Percentiles rank a stretch among this genome's conserved stretches.
phyloP scores from a whole-genome alignment of 2,888 invertebrate genomes.

The Mactromeris polynyma region DNA sequence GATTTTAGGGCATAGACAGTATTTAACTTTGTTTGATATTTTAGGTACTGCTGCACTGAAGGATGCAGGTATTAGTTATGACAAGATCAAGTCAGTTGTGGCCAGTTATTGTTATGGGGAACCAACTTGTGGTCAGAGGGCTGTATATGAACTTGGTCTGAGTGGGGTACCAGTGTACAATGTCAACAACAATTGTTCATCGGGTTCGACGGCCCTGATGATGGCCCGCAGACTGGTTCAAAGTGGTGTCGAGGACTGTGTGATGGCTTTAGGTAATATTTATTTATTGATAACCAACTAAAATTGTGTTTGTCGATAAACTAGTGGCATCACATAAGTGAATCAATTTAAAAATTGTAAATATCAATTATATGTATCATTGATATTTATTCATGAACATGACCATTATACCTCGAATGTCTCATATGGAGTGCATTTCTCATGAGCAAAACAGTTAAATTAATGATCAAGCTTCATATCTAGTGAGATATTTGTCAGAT shows the following conservation, averaged over 20 bases:
- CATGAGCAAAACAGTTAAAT: too few relatives aligned
- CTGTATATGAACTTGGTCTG: conserved; percentile 97
- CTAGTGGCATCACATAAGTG: too few relatives aligned
- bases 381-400: too few relatives aligned
- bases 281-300: neutral
- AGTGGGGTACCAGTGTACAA: conserved; percentile 84
- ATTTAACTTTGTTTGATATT: neutral
- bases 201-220: conserved; percentile 83
- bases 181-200: conserved; percentile 85
- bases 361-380: too few relatives aligned
- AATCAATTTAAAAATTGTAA: too few relatives aligned
- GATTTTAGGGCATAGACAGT: too few relatives aligned
- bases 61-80: conserved; percentile 80
- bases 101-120: conserved; percentile 86
- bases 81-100: conserved; percentile 80
- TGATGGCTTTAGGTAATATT: conserved; percentile 80
- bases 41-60: conserved; percentile 77
- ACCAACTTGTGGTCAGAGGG: conserved; percentile 91
- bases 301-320: too few relatives aligned
- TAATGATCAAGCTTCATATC: too few relatives aligned
- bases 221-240: conserved; percentile 79
- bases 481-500: too few relatives aligned
- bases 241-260: conserved; percentile 82
- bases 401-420: too few relatives aligned
- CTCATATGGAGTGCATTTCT: too few relatives aligned